phyloP scores from a whole-genome alignment of 2,113 vertebrate species.

The Origma solitaria region DNA sequence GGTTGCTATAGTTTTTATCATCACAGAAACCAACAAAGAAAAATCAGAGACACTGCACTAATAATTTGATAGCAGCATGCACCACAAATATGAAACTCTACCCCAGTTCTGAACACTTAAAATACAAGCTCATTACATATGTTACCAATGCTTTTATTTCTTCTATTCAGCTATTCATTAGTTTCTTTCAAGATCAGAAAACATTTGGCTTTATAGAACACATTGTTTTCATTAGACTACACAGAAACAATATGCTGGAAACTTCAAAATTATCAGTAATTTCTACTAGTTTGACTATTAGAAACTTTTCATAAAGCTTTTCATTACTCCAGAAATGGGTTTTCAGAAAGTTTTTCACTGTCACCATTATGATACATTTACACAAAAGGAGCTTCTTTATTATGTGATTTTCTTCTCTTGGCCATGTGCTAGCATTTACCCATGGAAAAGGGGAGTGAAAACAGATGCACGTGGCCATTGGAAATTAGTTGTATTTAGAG shows the following conservation, averaged over 20 bases:
- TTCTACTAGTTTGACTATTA: background rate
- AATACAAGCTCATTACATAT: conserved; percentile 40
- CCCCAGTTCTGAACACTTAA: conserved; percentile 3
- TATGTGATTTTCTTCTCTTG: background rate
- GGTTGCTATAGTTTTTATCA: background rate
- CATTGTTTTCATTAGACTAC: conserved; percentile 21
- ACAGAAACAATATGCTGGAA: conserved; percentile 21
- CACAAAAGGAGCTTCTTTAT: background rate
- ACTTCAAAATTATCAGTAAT: background rate
- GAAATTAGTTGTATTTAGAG: background rate
- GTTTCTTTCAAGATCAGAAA: conserved; percentile 48
- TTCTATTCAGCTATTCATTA: conserved; percentile 9
- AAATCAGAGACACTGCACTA: background rate
- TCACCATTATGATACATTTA: background rate
- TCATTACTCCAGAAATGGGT: background rate
- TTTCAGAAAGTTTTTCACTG: background rate
- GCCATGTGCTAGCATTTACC: background rate
- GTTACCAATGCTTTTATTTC: background rate
- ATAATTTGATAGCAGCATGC: background rate
- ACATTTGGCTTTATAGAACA: conserved; percentile 4
- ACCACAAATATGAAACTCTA: background rate
- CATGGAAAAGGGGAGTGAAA: background rate
- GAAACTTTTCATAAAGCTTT: background rate
- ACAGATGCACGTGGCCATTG: background rate
- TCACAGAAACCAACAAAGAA: background rate